Conservation (phyloP, 2,797 vertebrate species). For the Onychomys arenicola region DNA sequence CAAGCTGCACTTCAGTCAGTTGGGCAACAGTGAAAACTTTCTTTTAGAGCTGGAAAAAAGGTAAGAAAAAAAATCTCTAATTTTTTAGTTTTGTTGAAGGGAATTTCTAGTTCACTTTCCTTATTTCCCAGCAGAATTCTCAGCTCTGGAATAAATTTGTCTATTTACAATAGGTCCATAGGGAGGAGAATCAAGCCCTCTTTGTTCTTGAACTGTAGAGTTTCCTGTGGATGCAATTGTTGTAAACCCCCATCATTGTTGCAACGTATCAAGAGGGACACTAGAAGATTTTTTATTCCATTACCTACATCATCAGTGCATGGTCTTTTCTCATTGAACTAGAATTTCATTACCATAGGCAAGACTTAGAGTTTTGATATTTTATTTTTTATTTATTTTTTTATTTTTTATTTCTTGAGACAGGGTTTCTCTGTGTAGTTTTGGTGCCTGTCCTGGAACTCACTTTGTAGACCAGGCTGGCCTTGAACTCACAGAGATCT, state of each 20-base stretch:
- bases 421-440: too few species aligned
- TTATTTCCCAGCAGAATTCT: conserved; percentile 47
- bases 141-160: conserved; percentile 45
- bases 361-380: background rate
- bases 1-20: conserved; percentile 74
- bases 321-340: conserved; percentile 52
- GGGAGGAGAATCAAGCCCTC: background rate
- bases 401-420: too few species aligned
- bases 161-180: conserved; percentile 20
- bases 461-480: too few species aligned
- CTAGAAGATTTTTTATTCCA: background rate
- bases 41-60: conserved; percentile 75
- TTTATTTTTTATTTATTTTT: background rate
- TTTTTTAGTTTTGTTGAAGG: conserved; percentile 42
- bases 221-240: conserved; percentile 47
- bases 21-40: conserved; percentile 75
- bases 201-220: conserved; percentile 30
- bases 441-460: too few species aligned
- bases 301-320: background rate
- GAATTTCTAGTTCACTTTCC: conserved; percentile 54
- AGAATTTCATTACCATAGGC: conserved; percentile 23
- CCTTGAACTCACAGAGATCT: too few species aligned
- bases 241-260: conserved; percentile 31
- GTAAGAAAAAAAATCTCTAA: conserved; percentile 66
- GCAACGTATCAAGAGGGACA: background rate